A percentile compares a stretch with the other conserved stretches of the same genome.
Evolutionary conservation across 2,113 vertebrate species (phyloP).

Genomic region (Seriola rivoliana): DNA sequence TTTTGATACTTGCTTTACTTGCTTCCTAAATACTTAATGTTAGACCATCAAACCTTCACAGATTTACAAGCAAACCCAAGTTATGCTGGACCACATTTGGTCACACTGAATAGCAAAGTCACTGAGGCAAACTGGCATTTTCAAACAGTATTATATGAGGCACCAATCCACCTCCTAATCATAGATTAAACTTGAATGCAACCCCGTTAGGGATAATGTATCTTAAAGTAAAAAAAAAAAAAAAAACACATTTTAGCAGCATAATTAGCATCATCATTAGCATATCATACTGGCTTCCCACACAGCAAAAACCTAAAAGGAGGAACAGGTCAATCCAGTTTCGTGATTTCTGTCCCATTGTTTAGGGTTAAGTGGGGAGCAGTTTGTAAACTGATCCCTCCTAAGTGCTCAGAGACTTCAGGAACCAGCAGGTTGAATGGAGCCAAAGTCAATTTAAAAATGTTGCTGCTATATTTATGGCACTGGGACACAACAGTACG

Average conservation of each 20-base stretch:
- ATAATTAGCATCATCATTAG: neutral
- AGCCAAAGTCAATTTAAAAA: constrained; percentile 75
- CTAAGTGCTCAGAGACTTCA: constrained; percentile 59
- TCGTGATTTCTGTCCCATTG: constrained; percentile 27
- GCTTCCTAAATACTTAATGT: no score
- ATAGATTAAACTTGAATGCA: neutral
- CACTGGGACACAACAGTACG: constrained; percentile 63
- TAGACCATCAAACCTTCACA: no score
- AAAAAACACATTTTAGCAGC: neutral
- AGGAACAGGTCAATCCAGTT: neutral
- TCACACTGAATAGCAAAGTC: neutral
- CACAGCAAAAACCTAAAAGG: neutral
- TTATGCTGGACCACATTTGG: neutral
- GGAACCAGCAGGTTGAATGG: constrained; percentile 64
- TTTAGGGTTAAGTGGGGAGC: constrained; percentile 18
- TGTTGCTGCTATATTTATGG: constrained; percentile 74
- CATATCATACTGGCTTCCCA: neutral
- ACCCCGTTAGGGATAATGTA: neutral
- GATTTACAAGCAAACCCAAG: no score
- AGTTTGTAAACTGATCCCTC: constrained; percentile 58
- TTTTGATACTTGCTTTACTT: no score
- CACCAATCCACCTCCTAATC: neutral
- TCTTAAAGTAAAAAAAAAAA: neutral
- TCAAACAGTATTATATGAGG: neutral
- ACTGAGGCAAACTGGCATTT: neutral